Evolutionary conservation across 2,888 invertebrate genomes (phyloP).

Genomic region (Polia nebulosa): DNA sequence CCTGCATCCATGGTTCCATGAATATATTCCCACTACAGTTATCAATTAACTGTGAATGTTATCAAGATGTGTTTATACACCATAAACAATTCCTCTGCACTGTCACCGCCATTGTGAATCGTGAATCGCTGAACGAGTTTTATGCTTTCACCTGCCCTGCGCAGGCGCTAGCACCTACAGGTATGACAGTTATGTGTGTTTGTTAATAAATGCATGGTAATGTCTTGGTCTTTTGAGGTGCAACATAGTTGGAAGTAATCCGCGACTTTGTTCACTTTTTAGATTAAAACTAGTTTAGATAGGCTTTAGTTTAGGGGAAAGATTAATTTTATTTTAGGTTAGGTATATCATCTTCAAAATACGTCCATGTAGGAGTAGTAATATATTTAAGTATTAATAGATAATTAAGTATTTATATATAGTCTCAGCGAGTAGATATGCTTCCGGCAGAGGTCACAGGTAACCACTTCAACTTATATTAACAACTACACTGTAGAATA

Average conservation of each 20-base stretch:
- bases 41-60: slow-evolving; percentile 26
- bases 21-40: slow-evolving; percentile 7
- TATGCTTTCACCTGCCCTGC: slow-evolving; percentile 31
- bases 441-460: background rate
- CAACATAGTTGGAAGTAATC: background rate
- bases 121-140: slow-evolving; percentile 34
- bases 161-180: slow-evolving; percentile 7
- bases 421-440: background rate
- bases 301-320: too few species aligned
- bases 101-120: slow-evolving; percentile 31
- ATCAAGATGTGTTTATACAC: slow-evolving; percentile 37
- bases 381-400: too few species aligned
- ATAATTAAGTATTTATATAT: too few species aligned
- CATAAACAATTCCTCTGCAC: slow-evolving; percentile 24
- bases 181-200: slow-evolving; percentile 1
- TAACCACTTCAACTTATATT: too few species aligned
- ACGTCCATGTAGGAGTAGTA: too few species aligned
- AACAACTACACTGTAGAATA: too few species aligned
- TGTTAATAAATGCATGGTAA: background rate
- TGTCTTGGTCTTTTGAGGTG: background rate
- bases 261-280: background rate
- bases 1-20: background rate
- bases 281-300: background rate
- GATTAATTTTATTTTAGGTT: too few species aligned
- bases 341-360: background rate